Evolutionary conservation across 2,797 vertebrate species (phyloP).

Genomic region (Urosaurus nigricauda): DNA sequence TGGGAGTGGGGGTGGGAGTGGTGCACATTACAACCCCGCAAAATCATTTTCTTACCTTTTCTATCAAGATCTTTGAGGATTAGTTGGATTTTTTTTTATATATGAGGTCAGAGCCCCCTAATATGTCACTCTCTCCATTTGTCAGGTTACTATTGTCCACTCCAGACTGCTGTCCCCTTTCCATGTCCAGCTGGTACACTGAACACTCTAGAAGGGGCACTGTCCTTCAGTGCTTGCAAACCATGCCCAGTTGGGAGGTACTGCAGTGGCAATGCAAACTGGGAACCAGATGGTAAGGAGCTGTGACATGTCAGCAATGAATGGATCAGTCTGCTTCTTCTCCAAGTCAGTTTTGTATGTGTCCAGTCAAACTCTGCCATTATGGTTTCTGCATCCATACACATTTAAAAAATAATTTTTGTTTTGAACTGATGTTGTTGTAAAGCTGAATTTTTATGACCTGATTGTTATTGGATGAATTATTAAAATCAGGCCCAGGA

Average conservation of each 20-base stretch:
- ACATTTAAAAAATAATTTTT: too few species aligned
- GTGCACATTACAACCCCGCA: too few species aligned
- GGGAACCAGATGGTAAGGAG: conserved; percentile 85
- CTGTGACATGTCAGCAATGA: not conserved
- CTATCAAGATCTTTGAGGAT: not conserved
- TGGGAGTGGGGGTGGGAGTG: too few species aligned
- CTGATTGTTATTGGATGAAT: too few species aligned
- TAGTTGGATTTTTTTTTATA: not conserved
- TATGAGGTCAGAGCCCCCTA: not conserved
- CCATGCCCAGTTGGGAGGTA: conserved; percentile 87
- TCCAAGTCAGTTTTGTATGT: too few species aligned
- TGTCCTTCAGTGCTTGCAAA: conserved; percentile 80
- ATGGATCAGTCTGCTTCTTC: not conserved
- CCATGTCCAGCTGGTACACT: conserved; percentile 89
- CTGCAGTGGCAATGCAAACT: conserved; percentile 85
- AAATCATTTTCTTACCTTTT: too few species aligned
- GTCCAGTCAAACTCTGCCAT: not conserved
- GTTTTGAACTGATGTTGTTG: too few species aligned
- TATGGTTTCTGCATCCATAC: not conserved
- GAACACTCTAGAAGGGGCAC: conserved; percentile 79
- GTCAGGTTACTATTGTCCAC: conserved; percentile 88
- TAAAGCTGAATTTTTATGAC: too few species aligned
- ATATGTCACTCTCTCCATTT: too few species aligned
- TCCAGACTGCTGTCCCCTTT: conserved; percentile 75
- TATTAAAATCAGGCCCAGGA: too few species aligned